Conservation (phyloP, 2,888 invertebrate genomes). For the Heliconius charithonia region DNA sequence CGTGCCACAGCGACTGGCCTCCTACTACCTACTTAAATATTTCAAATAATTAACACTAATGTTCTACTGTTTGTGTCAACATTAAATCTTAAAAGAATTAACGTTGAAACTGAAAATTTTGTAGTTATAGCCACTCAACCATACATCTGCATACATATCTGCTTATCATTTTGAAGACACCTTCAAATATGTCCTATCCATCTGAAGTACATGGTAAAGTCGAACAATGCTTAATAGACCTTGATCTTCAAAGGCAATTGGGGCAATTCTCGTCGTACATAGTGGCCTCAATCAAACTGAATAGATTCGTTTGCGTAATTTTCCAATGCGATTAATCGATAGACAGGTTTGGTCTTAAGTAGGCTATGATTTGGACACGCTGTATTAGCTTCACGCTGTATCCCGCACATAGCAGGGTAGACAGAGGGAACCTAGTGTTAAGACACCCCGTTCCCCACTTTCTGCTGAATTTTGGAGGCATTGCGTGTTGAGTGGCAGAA, state of each 20-base stretch:
- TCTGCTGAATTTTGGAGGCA: no score
- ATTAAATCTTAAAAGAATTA: no score
- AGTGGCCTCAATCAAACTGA: slow-evolving; percentile 44
- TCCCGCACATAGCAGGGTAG: no score
- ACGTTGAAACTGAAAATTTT: not conserved
- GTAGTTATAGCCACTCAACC: not conserved
- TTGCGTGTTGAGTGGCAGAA: no score
- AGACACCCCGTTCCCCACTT: no score
- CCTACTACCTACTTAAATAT: no score
- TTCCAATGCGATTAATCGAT: slow-evolving; percentile 58
- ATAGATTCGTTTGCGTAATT: slow-evolving; percentile 53
- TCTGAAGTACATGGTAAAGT: not conserved
- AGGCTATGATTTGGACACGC: slow-evolving; percentile 35
- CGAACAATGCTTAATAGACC: slow-evolving; percentile 22
- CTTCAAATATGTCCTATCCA: slow-evolving; percentile 2
- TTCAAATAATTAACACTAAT: no score
- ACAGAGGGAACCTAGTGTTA: no score
- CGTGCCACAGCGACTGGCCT: no score
- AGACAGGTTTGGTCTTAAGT: slow-evolving; percentile 58
- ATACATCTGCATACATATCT: not conserved
- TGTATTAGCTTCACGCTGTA: no score
- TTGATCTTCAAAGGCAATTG: slow-evolving; percentile 35
- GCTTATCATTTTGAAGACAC: not conserved
- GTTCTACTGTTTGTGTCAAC: no score
- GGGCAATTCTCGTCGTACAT: slow-evolving; percentile 10